Percentiles rank a stretch among this genome's conserved stretches.
These are phyloP conservation scores for Zaprionus kolodkinae DNA, from an alignment of 1,140 invertebrate genomes.

Conservation along the genomic window DNA sequence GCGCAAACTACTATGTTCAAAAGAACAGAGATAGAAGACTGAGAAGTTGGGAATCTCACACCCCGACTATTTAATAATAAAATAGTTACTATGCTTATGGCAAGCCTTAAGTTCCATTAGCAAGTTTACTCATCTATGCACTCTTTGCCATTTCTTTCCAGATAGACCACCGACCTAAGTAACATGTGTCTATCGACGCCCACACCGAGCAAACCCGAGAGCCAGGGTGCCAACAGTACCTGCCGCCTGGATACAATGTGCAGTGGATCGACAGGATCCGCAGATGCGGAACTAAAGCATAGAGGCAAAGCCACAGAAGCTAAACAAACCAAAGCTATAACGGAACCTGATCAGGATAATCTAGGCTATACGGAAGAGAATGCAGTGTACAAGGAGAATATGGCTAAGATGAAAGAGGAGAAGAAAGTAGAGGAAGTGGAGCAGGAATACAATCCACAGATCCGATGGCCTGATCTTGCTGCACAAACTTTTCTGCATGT, in stretches of 20 bases:
- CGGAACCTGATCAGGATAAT: slow-evolving; percentile 46
- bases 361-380: slow-evolving; percentile 76
- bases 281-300: slow-evolving; percentile 44
- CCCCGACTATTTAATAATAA: slow-evolving; percentile 7
- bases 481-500: slow-evolving; percentile 89
- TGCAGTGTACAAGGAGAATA: slow-evolving; percentile 74
- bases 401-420: slow-evolving; percentile 13
- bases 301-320: slow-evolving; percentile 51
- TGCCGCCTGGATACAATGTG: slow-evolving; percentile 36
- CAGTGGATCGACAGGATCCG: slow-evolving; percentile 13
- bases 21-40: too few relatives aligned
- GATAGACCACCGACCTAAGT: slow-evolving; percentile 8
- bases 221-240: slow-evolving; percentile 38
- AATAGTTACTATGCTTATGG: slow-evolving; percentile 44
- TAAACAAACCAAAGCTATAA: slow-evolving; percentile 46
- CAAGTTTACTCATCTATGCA: slow-evolving; percentile 17
- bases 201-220: slow-evolving; percentile 36
- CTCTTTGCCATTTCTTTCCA: slow-evolving; percentile 16
- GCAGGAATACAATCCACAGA: slow-evolving; percentile 86
- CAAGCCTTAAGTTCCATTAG: slow-evolving; percentile 23
- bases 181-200: slow-evolving; percentile 79
- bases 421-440: slow-evolving; percentile 32
- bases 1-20: background rate
- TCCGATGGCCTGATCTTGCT: slow-evolving; percentile 89
- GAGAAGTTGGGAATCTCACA: background rate